These are phyloP conservation scores for Mustelus asterias DNA, from an alignment of 2,113 vertebrate species.

Conservation along the genomic window DNA sequence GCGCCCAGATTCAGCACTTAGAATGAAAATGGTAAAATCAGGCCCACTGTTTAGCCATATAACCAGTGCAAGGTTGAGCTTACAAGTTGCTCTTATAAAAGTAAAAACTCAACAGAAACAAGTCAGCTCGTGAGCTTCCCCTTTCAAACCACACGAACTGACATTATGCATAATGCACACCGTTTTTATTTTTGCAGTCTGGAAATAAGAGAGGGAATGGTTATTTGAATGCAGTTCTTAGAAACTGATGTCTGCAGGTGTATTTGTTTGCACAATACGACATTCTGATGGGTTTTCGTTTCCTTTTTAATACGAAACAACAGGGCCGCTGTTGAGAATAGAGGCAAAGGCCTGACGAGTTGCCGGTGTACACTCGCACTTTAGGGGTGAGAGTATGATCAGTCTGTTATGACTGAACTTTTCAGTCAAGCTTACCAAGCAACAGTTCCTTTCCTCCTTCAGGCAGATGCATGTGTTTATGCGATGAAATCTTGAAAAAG, in stretches of 20 bases:
- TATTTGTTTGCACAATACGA: too few species aligned
- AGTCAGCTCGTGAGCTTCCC: neutral
- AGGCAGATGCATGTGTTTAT: neutral
- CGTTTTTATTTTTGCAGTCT: neutral
- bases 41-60: too few species aligned
- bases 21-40: too few species aligned
- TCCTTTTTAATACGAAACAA: too few species aligned
- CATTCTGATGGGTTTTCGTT: too few species aligned
- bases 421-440: too few species aligned
- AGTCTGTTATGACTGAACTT: neutral
- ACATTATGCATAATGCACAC: neutral
- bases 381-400: neutral
- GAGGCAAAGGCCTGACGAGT: neutral
- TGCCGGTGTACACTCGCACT: neutral
- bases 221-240: too few species aligned
- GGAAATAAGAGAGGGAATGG: too few species aligned
- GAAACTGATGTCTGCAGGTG: neutral
- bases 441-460: neutral
- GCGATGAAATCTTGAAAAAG: neutral
- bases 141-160: neutral
- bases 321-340: neutral
- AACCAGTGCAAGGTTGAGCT: neutral
- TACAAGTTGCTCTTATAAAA: neutral
- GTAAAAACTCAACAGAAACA: neutral
- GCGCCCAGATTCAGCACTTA: too few species aligned